phyloP scores from a whole-genome alignment of 2,797 vertebrate species.

The Intellagama lesueurii region DNA sequence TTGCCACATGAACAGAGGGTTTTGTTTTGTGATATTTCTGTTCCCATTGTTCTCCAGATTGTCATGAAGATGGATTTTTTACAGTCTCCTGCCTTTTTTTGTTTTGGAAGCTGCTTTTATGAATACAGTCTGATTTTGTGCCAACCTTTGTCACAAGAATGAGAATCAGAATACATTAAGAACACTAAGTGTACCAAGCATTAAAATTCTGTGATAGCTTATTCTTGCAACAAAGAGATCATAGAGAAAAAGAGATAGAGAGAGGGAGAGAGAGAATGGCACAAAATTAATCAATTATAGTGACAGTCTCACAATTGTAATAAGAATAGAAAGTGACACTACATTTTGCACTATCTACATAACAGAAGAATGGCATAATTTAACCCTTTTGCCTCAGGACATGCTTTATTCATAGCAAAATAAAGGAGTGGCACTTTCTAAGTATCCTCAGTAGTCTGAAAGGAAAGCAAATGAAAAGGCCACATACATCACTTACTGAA shows the following conservation, averaged over 20 bases:
- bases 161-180: slow-evolving; percentile 66
- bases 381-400: slow-evolving; percentile 58
- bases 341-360: slow-evolving; percentile 68
- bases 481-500: too few relatives aligned
- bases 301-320: slow-evolving; percentile 63
- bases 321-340: slow-evolving; percentile 68
- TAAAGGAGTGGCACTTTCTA: neutral
- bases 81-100: slow-evolving; percentile 54
- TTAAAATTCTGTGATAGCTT: slow-evolving; percentile 71
- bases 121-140: slow-evolving; percentile 72
- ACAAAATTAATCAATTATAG: slow-evolving; percentile 74
- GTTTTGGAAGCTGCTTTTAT: slow-evolving; percentile 69
- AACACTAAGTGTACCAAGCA: slow-evolving; percentile 69
- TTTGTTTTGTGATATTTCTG: slow-evolving; percentile 69
- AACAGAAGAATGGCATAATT: slow-evolving; percentile 59
- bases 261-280: slow-evolving; percentile 68
- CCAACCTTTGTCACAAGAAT: slow-evolving; percentile 71
- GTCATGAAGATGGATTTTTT: slow-evolving; percentile 71
- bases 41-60: slow-evolving; percentile 67
- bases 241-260: slow-evolving; percentile 67
- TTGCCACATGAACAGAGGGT: slow-evolving; percentile 56
- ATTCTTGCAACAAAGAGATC: slow-evolving; percentile 71
- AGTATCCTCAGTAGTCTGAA: neutral
- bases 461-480: neutral
- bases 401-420: slow-evolving; percentile 22